phyloP scores from a whole-genome alignment of 2,797 vertebrate genomes.

The Brotula barbata region DNA sequence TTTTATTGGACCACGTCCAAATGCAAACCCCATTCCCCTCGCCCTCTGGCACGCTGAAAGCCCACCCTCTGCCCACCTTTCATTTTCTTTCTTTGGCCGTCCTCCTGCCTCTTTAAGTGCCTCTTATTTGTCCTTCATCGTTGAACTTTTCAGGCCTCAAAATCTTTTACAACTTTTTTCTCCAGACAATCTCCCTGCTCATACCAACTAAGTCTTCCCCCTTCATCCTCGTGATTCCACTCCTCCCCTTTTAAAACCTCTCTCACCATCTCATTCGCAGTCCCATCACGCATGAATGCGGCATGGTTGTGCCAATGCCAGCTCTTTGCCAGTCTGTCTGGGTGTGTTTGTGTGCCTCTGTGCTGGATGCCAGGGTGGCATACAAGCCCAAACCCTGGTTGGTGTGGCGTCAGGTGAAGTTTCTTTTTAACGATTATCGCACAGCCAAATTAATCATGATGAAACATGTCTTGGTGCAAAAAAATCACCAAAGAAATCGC shows the following conservation, averaged over 20 bases:
- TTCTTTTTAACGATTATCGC: constrained; percentile 50
- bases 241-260: constrained; percentile 66
- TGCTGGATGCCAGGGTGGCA: constrained; percentile 39
- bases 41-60: constrained; percentile 58
- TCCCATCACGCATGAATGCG: constrained; percentile 81
- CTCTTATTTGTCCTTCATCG: constrained; percentile 67
- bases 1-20: constrained; percentile 64
- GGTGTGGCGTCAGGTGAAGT: constrained; percentile 65
- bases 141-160: constrained; percentile 55
- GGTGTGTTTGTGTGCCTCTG: constrained; percentile 64
- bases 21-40: constrained; percentile 63
- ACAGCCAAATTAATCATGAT: constrained; percentile 42
- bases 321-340: constrained; percentile 77
- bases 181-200: constrained; percentile 60
- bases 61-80: constrained; percentile 59
- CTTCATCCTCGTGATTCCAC: constrained; percentile 62
- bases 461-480: constrained; percentile 27
- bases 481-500: too few species aligned
- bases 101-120: constrained; percentile 50
- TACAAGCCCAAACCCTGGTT: constrained; percentile 34
- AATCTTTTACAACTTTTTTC: constrained; percentile 65
- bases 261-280: constrained; percentile 73
- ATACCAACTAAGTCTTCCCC: constrained; percentile 50
- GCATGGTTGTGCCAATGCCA: constrained; percentile 82
- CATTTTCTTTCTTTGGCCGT: constrained; percentile 61